Evolutionary conservation across 2,113 vertebrate genomes (phyloP), one percentile per base, ranked within the genome.

Genomic region (Lethenteron camtschaticum): DNA sequence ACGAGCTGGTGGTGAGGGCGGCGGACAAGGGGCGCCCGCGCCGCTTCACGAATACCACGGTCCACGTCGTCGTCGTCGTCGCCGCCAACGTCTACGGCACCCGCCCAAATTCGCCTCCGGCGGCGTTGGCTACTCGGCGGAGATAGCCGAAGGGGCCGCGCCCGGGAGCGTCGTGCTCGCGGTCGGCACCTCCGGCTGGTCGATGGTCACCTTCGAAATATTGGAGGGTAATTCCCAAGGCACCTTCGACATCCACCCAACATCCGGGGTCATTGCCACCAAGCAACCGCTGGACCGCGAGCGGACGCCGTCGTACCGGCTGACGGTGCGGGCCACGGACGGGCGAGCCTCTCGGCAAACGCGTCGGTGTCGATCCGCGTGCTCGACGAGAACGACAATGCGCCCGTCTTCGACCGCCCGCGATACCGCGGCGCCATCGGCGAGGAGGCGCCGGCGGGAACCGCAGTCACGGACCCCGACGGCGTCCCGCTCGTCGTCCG

Each of bases 381-480:
- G 1, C 90, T 75, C 74, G 94, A 99, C 71, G 90, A 96, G 77
- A 99, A 99, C 71, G 94, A 99, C 80, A 95, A 96, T 9, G 57
- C 75, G 4, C 94, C 94, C 0, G 1, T 86, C 66, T 99, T 99
- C 59, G 75, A 76, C 71, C 85, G 85, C 63, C 77, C 76, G 12
- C 83, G 89, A 72, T 96, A 95, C 70, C 82, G 73, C 18, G 94
- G 94, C 9, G 79, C 86, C 72, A 79, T 96, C 72, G 92, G 88
- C 4, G 94, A 99, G 77, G 86, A 86, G 0, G 85, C 90, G 69
- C 78, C 85, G 2, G 12, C 87, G 74, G 87, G 84, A 77, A 96
- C 86, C n/a, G 81, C 96, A 58, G 85, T 96, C 73, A 78, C 96
- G 9, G 92, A 89, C 60, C 82, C 78, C 72, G 81, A 77, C 73